Conservation (phyloP, 1,140 invertebrate genomes). For the Drosophila setifemur region DNA sequence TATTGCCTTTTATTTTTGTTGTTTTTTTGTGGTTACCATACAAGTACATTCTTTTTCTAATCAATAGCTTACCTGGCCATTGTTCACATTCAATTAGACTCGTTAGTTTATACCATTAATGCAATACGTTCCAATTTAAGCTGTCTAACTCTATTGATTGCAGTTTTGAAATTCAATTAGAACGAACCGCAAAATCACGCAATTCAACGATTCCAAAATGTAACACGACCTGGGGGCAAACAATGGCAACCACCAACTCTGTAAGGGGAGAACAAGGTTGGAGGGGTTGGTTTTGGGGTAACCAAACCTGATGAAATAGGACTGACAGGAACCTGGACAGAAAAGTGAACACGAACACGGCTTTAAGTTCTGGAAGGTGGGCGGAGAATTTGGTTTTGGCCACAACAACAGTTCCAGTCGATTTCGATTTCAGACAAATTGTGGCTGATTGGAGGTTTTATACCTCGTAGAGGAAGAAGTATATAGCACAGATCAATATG, state of each 20-base stretch:
- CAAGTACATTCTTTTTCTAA: background rate
- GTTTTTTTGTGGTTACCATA: background rate
- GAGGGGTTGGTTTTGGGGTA: background rate
- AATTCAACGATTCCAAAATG: slow-evolving; percentile 62
- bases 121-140: slow-evolving; percentile 11
- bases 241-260: slow-evolving; percentile 8
- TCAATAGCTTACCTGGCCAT: background rate
- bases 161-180: slow-evolving; percentile 60
- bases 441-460: background rate
- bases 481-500: too few relatives aligned
- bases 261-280: background rate
- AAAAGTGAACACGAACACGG: slow-evolving; percentile 21
- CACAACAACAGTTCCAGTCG: slow-evolving; percentile 15
- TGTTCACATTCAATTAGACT: background rate
- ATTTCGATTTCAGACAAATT: slow-evolving; percentile 36
- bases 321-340: slow-evolving; percentile 29
- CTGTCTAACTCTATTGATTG: slow-evolving; percentile 38
- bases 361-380: slow-evolving; percentile 31
- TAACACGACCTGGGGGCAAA: slow-evolving; percentile 9
- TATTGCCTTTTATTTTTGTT: too few relatives aligned
- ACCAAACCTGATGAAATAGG: background rate
- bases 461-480: too few relatives aligned
- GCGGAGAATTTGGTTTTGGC: slow-evolving; percentile 8
- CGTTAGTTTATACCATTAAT: background rate
- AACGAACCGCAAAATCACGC: slow-evolving; percentile 62